A percentile compares a stretch with the other conserved stretches of the same genome.
Evolutionary conservation across 1,140 invertebrate species (phyloP).

Genomic region (Eulimnadia texana): DNA sequence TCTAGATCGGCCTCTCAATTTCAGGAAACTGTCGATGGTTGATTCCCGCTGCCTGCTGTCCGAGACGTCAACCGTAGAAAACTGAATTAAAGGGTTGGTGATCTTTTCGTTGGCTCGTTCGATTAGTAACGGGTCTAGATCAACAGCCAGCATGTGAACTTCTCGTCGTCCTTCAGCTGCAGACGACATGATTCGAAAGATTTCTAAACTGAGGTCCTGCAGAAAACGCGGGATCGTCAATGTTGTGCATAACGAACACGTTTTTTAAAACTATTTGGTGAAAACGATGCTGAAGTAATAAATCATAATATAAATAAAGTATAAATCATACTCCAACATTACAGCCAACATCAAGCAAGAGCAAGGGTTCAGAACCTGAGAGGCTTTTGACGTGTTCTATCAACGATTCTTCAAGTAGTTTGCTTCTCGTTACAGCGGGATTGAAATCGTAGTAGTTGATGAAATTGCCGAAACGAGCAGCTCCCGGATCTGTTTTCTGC

Average conservation of each 20-base stretch:
- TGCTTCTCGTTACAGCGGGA: conserved; percentile 44
- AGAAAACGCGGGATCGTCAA: conserved; percentile 24
- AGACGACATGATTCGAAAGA: conserved; percentile 38
- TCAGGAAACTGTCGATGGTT: conserved; percentile 4
- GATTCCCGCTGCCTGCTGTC: conserved; percentile 21
- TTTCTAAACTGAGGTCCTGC: conserved; percentile 42
- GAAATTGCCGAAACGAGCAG: conserved; percentile 61
- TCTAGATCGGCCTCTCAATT: conserved; percentile 24
- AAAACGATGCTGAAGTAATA: too few relatives aligned
- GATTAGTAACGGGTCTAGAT: conserved; percentile 55
- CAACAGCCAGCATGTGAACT: conserved; percentile 48
- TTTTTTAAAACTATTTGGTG: too few relatives aligned
- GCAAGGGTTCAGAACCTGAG: conserved; percentile 24
- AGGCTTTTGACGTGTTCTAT: conserved; percentile 6
- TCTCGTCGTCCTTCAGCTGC: conserved; percentile 12
- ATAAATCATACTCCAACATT: conserved; percentile 48
- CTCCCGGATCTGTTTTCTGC: conserved; percentile 43
- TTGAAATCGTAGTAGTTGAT: conserved; percentile 75
- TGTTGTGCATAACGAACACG: not conserved
- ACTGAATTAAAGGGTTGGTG: conserved; percentile 24
- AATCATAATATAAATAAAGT: too few relatives aligned
- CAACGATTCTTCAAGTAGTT: conserved; percentile 36
- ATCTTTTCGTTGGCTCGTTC: conserved; percentile 42
- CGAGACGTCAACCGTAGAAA: conserved; percentile 41
- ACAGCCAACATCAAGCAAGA: conserved; percentile 59